These are phyloP conservation scores for Podocnemis expansa DNA, from an alignment of 2,113 vertebrate species.

Conservation along the genomic window DNA sequence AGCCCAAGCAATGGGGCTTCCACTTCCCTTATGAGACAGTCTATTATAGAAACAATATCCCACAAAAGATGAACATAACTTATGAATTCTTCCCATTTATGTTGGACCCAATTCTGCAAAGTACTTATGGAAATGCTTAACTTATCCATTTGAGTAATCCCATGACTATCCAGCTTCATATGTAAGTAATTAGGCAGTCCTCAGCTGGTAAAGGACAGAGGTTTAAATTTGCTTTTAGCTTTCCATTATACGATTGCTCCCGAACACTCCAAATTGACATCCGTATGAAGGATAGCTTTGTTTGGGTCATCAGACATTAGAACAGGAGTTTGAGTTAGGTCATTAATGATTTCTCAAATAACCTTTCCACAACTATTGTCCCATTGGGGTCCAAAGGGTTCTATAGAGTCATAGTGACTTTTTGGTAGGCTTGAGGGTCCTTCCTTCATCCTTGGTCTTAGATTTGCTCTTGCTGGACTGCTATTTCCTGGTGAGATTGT, in stretches of 20 bases:
- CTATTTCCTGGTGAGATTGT: background rate
- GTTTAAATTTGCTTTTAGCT: background rate
- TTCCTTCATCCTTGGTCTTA: background rate
- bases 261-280: background rate
- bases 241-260: background rate
- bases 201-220: background rate
- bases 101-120: background rate
- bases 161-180: background rate
- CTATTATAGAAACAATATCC: background rate
- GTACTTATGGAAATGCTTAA: fast-evolving
- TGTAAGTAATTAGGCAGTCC: background rate
- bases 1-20: fast-evolving
- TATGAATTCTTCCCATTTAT: background rate
- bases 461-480: background rate
- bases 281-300: background rate
- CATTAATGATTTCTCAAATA: background rate
- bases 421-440: background rate
- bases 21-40: background rate
- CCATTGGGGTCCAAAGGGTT: background rate
- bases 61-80: background rate
- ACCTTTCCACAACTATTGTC: background rate
- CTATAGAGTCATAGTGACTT: background rate
- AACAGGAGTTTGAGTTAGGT: background rate
- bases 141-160: fast-evolving
- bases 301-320: background rate